Percentiles rank a stretch among this genome's conserved stretches.
phyloP scores from a whole-genome alignment of 2,797 vertebrate species.

The Petrocephalus schoutedeni region DNA sequence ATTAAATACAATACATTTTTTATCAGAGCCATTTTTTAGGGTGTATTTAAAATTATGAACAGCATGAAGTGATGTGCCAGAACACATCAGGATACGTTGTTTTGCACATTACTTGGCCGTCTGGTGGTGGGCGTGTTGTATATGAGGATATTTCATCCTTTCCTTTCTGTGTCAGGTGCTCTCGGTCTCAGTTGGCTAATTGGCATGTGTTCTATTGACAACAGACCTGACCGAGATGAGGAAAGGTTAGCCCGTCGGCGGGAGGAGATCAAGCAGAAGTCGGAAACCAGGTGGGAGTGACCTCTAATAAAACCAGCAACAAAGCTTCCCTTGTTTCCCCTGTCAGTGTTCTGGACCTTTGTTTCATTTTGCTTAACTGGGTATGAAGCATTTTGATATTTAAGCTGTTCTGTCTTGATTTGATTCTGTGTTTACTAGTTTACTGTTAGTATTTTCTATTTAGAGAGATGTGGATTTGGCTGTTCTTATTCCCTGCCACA shows the following conservation, averaged over 20 bases:
- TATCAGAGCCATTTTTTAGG: not conserved
- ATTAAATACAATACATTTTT: not conserved
- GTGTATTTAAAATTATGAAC: not conserved
- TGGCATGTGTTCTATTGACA: not conserved
- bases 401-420: not conserved
- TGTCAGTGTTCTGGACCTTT: not conserved
- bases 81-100: not conserved
- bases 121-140: not conserved
- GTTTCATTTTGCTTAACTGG: not conserved
- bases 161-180: not conserved
- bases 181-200: not conserved
- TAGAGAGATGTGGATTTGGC: not conserved
- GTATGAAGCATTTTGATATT: not conserved
- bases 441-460: not conserved
- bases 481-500: not conserved
- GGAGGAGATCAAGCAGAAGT: constrained; percentile 56
- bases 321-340: not conserved
- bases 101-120: not conserved
- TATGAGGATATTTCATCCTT: not conserved
- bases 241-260: constrained; percentile 55
- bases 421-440: not conserved
- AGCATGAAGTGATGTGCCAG: not conserved
- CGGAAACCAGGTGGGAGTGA: constrained; percentile 57
- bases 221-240: constrained; percentile 56
- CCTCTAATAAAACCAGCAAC: not conserved